Conservation (phyloP, 1,140 invertebrate species). For the Panonychus citri region DNA sequence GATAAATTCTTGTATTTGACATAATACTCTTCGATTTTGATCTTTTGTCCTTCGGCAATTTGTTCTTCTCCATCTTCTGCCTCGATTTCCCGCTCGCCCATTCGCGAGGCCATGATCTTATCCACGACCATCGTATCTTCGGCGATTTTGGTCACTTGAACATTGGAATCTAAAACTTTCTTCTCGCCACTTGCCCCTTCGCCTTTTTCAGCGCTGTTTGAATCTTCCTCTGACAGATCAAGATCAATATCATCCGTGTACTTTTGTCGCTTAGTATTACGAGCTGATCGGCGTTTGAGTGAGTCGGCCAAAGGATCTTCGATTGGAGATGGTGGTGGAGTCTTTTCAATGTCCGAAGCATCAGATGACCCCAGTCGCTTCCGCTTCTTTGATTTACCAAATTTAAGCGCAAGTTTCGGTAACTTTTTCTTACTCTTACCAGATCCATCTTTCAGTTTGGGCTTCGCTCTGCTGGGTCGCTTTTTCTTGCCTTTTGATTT, state of each 20-base stretch:
- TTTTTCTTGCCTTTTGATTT: background rate
- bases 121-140: slow-evolving; percentile 94
- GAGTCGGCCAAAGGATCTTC: slow-evolving; percentile 12
- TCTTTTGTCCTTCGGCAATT: slow-evolving; percentile 19
- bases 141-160: slow-evolving; percentile 39
- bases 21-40: slow-evolving; percentile 89
- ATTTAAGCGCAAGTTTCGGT: slow-evolving; percentile 16
- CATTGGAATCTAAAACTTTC: background rate
- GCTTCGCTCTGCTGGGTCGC: slow-evolving; percentile 1
- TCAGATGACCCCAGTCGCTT: slow-evolving; percentile 16
- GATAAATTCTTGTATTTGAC: slow-evolving; percentile 98
- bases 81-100: slow-evolving; percentile 49
- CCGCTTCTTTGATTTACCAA: slow-evolving; percentile 17
- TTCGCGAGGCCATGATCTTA: slow-evolving; percentile 62
- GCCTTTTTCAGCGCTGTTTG: slow-evolving; percentile 5
- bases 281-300: slow-evolving; percentile 63
- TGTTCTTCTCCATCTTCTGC: slow-evolving; percentile 11
- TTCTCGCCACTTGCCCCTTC: slow-evolving; percentile 10
- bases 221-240: slow-evolving; percentile 70
- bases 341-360: slow-evolving; percentile 16
- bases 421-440: slow-evolving; percentile 15
- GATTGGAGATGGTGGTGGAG: slow-evolving; percentile 17
- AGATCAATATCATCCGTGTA: slow-evolving; percentile 91
- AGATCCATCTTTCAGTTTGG: slow-evolving; percentile 12
- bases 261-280: slow-evolving; percentile 81